Conservation (phyloP, 2,113 vertebrate genomes). For the Syngnathus scovelli region DNA sequence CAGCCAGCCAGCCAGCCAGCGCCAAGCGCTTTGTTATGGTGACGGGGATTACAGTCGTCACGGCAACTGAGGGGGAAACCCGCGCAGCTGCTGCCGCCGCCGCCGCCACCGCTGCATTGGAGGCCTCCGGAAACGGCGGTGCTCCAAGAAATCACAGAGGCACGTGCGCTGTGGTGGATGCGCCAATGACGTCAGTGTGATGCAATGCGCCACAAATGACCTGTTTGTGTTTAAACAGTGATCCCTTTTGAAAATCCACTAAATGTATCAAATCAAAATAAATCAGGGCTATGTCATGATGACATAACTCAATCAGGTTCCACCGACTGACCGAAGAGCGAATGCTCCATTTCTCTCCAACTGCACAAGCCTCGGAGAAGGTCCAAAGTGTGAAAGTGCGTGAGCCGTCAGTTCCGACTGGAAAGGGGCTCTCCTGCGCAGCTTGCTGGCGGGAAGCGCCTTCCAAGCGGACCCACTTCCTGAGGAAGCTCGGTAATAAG, state of each 20-base stretch:
- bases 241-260: too few relatives aligned
- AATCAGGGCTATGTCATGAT: neutral
- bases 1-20: neutral
- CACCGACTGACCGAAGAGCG: neutral
- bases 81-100: slow-evolving; percentile 67
- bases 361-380: slow-evolving; percentile 18
- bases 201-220: neutral
- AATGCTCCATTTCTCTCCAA: neutral
- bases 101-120: slow-evolving; percentile 26
- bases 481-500: slow-evolving; percentile 87
- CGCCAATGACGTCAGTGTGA: neutral
- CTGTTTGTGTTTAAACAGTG: too few relatives aligned
- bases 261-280: too few relatives aligned
- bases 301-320: neutral
- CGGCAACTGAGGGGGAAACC: slow-evolving; percentile 69
- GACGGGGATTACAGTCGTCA: slow-evolving; percentile 50
- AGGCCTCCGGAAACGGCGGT: slow-evolving; percentile 23
- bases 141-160: neutral
- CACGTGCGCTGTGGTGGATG: neutral
- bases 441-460: slow-evolving; percentile 77
- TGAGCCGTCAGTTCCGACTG: neutral
- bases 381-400: slow-evolving; percentile 22
- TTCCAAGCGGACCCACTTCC: slow-evolving; percentile 80
- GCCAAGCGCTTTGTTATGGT: slow-evolving; percentile 58
- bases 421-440: slow-evolving; percentile 65